Conservation (phyloP, 2,888 invertebrate species). For the Apamea epomidion region DNA sequence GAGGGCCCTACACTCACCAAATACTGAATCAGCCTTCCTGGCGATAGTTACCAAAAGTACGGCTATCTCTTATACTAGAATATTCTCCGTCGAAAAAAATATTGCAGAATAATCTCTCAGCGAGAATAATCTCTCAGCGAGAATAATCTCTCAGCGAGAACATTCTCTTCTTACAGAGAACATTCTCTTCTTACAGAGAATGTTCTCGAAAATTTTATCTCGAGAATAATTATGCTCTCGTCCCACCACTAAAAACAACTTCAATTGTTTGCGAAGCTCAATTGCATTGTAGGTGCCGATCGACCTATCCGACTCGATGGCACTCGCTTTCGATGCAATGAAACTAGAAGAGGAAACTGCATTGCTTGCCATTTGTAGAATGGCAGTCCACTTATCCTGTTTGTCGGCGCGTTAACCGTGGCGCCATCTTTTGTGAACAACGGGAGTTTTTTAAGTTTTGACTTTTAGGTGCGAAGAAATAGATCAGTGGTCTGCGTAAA, state of each 20-base stretch:
- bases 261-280: conserved; percentile 43
- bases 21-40: no score
- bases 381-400: conserved; percentile 49
- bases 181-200: no score
- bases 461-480: neutral
- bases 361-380: conserved; percentile 50
- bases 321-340: conserved; percentile 58
- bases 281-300: conserved; percentile 46
- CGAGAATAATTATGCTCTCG: neutral
- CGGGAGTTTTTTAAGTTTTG: neutral
- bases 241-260: conserved; percentile 9
- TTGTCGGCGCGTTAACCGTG: conserved; percentile 46
- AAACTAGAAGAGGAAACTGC: conserved; percentile 57
- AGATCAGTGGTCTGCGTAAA: neutral
- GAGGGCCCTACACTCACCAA: no score
- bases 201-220: no score
- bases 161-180: no score
- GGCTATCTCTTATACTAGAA: neutral
- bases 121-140: no score
- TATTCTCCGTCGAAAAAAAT: neutral
- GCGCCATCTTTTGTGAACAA: conserved; percentile 34
- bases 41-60: no score
- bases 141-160: no score
- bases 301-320: conserved; percentile 56
- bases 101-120: neutral